Percentiles rank a stretch among this genome's conserved stretches.
Evolutionary conservation across 2,797 vertebrate species (phyloP).

Genomic region (Avahi laniger): DNA sequence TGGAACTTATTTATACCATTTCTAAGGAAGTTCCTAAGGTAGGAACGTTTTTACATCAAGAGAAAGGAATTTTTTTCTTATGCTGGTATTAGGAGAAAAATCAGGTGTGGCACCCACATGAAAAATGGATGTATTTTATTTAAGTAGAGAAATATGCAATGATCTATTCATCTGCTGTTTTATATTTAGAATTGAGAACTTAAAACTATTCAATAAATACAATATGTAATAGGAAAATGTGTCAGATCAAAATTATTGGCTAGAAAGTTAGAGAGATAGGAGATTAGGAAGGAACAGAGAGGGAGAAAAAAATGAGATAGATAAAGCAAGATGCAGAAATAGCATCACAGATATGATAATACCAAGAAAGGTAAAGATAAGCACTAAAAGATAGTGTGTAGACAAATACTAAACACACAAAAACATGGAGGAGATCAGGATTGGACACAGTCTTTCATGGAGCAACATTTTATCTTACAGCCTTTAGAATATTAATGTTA

Average conservation of each 20-base stretch:
- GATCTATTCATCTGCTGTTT: not conserved
- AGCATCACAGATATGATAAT: not conserved
- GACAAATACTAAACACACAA: not conserved
- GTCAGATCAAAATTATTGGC: not conserved
- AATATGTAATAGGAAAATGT: not conserved
- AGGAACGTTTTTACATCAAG: not conserved
- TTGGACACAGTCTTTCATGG: not conserved
- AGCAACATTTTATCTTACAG: not conserved
- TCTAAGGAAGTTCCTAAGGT: not conserved
- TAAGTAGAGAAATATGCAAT: not conserved
- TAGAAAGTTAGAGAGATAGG: not conserved
- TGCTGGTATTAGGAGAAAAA: not conserved
- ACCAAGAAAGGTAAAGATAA: not conserved
- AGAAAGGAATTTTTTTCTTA: not conserved
- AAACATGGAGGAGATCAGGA: not conserved
- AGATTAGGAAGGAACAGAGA: not conserved
- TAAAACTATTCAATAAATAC: not conserved
- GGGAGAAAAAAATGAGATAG: not conserved
- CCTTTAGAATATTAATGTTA: not conserved
- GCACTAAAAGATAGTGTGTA: not conserved
- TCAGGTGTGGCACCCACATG: not conserved
- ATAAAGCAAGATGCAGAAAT: not conserved
- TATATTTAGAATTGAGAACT: slow-evolving; percentile 23
- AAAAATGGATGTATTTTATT: not conserved
- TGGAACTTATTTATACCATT: not conserved